Evolutionary conservation across 2,797 vertebrate genomes (phyloP), one percentile per base, ranked within the genome.

Genomic region (Gastrophryne carolinensis): DNA sequence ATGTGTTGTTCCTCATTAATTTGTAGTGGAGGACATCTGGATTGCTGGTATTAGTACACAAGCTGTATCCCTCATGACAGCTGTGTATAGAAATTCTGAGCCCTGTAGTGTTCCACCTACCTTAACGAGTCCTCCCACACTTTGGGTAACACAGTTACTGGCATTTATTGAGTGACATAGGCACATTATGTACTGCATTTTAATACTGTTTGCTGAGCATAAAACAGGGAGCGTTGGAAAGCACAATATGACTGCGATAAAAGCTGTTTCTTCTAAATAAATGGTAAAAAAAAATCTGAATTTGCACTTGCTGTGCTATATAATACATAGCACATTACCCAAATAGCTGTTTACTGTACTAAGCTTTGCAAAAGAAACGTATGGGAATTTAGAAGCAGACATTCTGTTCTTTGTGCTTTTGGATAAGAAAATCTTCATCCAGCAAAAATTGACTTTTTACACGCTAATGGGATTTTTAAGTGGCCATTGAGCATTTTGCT

Each of bases 391-490:
- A 49, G 44, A 58, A 49, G 37, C 21, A 66, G 53, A 30, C 62
- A 49, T 74, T 66, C 37, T 58, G 3, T 32, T 47, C 13, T 30
- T 68, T 39, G 54, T 52, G 19, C 21, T 44, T 50, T 53, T 11
- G 15, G 12, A 8, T 17, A 69, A 61, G 2, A 61, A 53, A 54
- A 53, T 24, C 9, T 49, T 49, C 53, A 21, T 26, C 63, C 32
- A 54, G 19, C 21, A 66, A 57, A 52, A 47, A 49, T 50, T 60
- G 60, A 52, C 41, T 49, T 65, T 26, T 79, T 74, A 52, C 41
- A 72, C 29, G 50, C 27, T 73, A 73, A 73, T 73, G 72, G 60
- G 52, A n/a, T 73, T 47, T 73, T 66, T 65, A 72, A 73, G 24
- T 23, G 35, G 30, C 17, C 64, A 35, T 64, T 64, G 17, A 64